A percentile compares a stretch with the other conserved stretches of the same genome.
These are phyloP conservation scores for Phyllostomus hastatus DNA, from an alignment of 2,113 vertebrate genomes.

Conservation along the genomic window DNA sequence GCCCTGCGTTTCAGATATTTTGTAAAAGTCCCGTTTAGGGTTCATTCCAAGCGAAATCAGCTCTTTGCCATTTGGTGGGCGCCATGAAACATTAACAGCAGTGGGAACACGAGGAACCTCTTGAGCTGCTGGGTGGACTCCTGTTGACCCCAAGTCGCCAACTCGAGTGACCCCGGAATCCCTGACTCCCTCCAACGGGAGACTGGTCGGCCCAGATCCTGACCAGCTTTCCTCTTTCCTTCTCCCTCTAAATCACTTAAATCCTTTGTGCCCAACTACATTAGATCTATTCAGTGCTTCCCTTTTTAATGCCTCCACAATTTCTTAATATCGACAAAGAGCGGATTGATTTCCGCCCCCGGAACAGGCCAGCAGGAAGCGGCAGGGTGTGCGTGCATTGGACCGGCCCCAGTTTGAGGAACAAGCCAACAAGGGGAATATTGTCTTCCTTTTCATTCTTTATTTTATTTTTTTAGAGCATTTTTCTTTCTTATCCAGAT, in stretches of 20 bases:
- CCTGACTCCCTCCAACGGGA: conserved; percentile 45
- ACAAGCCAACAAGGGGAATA: conserved; percentile 77
- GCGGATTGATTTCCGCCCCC: conserved; percentile 77
- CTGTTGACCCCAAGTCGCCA: background rate
- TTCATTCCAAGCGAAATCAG: background rate
- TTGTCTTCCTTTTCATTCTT: conserved; percentile 73
- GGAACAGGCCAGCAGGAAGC: conserved; percentile 80
- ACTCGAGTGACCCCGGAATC: background rate
- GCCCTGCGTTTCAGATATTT: background rate
- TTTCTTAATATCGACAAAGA: conserved; percentile 83
- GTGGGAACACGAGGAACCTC: background rate
- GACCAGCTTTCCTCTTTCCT: conserved; percentile 63
- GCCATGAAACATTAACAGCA: background rate
- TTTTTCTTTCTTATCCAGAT: conserved; percentile 79
- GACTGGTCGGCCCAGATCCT: conserved; percentile 46
- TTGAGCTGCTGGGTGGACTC: background rate
- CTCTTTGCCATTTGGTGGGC: background rate
- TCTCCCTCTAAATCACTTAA: conserved; percentile 64
- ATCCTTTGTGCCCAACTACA: conserved; percentile 79
- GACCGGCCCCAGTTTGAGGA: conserved; percentile 68
- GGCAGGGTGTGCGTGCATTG: conserved; percentile 49
- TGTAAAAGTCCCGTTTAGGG: background rate
- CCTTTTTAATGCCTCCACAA: conserved; percentile 77
- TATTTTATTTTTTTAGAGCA: conserved; percentile 63
- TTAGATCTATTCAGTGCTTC: conserved; percentile 78